phyloP scores from a whole-genome alignment of 2,888 invertebrate genomes.

The Didymodactylos carnosus region DNA sequence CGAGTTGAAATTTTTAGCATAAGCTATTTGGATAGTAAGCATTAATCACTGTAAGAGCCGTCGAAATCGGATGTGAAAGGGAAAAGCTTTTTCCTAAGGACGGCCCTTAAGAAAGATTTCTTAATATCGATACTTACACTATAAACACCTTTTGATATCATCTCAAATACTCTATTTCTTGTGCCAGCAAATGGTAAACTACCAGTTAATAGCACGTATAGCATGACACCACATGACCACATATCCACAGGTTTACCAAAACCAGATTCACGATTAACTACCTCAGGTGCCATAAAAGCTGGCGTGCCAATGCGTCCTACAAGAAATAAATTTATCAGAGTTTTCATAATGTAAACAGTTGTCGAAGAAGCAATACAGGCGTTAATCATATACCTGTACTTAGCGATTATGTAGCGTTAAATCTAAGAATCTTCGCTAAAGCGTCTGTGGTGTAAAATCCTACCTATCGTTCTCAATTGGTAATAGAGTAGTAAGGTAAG shows the following conservation, averaged over 20 bases:
- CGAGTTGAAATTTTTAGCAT: too few species aligned
- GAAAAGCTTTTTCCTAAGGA: too few species aligned
- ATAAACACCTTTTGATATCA: constrained; percentile 43
- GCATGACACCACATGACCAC: constrained; percentile 84
- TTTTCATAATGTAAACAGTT: background rate
- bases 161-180: constrained; percentile 70
- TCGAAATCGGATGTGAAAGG: too few species aligned
- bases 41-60: background rate
- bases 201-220: constrained; percentile 79
- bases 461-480: too few species aligned
- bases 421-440: background rate
- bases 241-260: constrained; percentile 72
- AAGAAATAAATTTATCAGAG: constrained; percentile 16
- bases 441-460: too few species aligned
- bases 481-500: too few species aligned
- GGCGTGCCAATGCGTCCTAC: constrained; percentile 79
- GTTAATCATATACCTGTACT: too few species aligned
- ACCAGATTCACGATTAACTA: constrained; percentile 60
- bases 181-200: constrained; percentile 84
- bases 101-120: background rate
- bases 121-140: constrained; percentile 16
- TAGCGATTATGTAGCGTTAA: too few species aligned
- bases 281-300: constrained; percentile 94
- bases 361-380: too few species aligned
- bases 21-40: too few species aligned